These are phyloP conservation scores for Metopolophium dirhodum DNA, from an alignment of 1,140 invertebrate genomes.

Conservation along the genomic window DNA sequence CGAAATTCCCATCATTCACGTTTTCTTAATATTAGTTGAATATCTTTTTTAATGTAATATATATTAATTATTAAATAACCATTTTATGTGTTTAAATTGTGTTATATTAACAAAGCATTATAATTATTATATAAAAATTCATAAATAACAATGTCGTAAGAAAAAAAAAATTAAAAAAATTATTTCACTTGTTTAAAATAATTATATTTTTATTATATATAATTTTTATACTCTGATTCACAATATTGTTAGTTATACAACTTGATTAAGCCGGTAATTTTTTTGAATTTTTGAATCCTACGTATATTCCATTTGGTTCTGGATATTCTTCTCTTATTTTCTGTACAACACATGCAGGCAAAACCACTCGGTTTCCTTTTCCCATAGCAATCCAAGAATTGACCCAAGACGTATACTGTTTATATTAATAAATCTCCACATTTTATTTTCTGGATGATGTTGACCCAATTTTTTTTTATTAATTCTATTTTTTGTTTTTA, in stretches of 20 bases:
- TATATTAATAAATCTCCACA: too few species aligned
- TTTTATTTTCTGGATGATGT: too few species aligned
- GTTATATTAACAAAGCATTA: not conserved
- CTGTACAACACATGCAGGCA: not conserved
- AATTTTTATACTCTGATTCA: too few species aligned
- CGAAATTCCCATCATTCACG: not conserved
- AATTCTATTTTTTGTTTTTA: too few species aligned
- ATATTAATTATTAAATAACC: not conserved
- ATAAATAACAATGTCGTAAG: not conserved
- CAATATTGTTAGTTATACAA: too few species aligned
- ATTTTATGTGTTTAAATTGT: not conserved
- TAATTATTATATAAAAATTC: not conserved
- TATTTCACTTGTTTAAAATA: too few species aligned
- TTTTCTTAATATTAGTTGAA: not conserved
- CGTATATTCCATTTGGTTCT: not conserved
- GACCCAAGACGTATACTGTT: not conserved
- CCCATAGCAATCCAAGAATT: conserved; percentile 8
- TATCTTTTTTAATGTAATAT: not conserved
- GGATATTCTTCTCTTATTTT: not conserved
- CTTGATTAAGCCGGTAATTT: not conserved
- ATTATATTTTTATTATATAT: too few species aligned
- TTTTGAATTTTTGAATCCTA: conserved; percentile 4
- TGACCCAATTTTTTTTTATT: too few species aligned
- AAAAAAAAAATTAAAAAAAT: too few species aligned
- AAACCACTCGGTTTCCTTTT: not conserved